phyloP scores from a whole-genome alignment of 2,797 vertebrate genomes.

The Brachyrhaphis roseni region DNA sequence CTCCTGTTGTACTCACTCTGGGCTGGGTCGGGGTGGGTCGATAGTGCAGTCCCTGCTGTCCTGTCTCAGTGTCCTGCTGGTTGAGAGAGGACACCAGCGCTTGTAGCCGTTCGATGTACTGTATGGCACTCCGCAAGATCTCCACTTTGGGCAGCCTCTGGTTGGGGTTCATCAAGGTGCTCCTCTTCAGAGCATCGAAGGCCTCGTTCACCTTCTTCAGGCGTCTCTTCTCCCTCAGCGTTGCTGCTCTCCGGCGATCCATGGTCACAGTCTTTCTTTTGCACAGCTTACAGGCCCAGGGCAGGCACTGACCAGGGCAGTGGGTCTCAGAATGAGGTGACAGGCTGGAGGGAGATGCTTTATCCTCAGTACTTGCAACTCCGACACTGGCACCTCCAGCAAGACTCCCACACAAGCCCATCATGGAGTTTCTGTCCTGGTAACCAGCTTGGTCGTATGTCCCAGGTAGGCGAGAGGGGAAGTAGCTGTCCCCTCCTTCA shows the following conservation, averaged over 20 bases:
- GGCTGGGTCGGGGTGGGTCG: slow-evolving; percentile 74
- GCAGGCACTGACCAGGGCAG: slow-evolving; percentile 94
- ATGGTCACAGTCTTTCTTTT: slow-evolving; percentile 95
- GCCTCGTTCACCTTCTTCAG: slow-evolving; percentile 99
- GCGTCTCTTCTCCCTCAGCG: slow-evolving; percentile 92
- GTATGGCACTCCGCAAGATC: slow-evolving; percentile 97
- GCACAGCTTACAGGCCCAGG: slow-evolving; percentile 97
- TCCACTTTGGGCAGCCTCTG: slow-evolving; percentile 98
- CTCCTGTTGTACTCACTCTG: slow-evolving; percentile 82
- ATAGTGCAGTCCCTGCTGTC: slow-evolving; percentile 85
- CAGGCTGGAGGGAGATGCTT: slow-evolving; percentile 84
- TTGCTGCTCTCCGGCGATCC: slow-evolving; percentile 92
- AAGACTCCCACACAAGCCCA: slow-evolving; percentile 84
- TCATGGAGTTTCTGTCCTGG: slow-evolving; percentile 86
- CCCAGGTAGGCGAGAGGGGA: slow-evolving; percentile 86
- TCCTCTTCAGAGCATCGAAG: slow-evolving; percentile 95
- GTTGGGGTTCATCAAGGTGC: slow-evolving; percentile 97
- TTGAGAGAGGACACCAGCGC: slow-evolving; percentile 95
- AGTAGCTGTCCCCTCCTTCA: slow-evolving; percentile 92
- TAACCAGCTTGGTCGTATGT: slow-evolving; percentile 86
- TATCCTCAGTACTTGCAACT: slow-evolving; percentile 83
- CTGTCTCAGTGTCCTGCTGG: slow-evolving; percentile 92
- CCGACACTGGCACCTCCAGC: slow-evolving; percentile 74
- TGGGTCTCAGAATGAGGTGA: slow-evolving; percentile 87
- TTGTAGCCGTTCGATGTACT: slow-evolving; percentile 97